Conservation (phyloP, 2,888 invertebrate genomes). For the Sthenelais limicola region DNA sequence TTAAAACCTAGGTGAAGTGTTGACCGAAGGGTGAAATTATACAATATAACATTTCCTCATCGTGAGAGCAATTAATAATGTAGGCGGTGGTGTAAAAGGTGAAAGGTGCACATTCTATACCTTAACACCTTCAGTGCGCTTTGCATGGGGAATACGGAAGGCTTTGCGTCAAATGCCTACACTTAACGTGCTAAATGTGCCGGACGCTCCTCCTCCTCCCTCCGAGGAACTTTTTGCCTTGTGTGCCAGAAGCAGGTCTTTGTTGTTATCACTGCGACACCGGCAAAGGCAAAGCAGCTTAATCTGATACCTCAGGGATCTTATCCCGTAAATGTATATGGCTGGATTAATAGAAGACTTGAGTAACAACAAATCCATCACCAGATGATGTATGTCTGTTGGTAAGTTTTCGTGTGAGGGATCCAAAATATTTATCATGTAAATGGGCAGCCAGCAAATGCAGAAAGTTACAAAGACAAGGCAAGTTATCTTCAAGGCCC, state of each 20-base stretch:
- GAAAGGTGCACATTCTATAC: no score
- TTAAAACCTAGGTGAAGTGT: no score
- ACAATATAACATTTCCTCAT: no score
- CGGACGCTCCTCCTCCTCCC: background rate
- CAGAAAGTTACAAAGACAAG: conserved; percentile 43
- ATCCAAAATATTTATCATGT: conserved; percentile 48
- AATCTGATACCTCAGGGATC: conserved; percentile 48
- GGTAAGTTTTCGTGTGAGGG: conserved; percentile 42
- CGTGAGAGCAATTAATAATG: no score
- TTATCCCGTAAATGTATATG: conserved; percentile 49
- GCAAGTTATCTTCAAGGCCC: conserved; percentile 42
- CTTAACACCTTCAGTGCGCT: no score
- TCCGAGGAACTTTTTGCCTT: background rate
- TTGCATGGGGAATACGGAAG: conserved; percentile 14
- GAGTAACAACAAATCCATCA: conserved; percentile 50
- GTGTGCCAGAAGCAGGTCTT: background rate
- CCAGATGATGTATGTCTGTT: conserved; percentile 40
- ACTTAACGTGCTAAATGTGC: conserved; percentile 17
- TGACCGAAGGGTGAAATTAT: no score
- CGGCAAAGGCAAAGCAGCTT: conserved; percentile 47
- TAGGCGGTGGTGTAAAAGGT: no score
- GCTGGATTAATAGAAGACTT: conserved; percentile 52
- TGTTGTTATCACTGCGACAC: conserved; percentile 31
- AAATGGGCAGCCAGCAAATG: conserved; percentile 50
- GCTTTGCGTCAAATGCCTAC: conserved; percentile 11